Conservation (phyloP, 2,113 vertebrate species). For the Clinocottus analis region DNA sequence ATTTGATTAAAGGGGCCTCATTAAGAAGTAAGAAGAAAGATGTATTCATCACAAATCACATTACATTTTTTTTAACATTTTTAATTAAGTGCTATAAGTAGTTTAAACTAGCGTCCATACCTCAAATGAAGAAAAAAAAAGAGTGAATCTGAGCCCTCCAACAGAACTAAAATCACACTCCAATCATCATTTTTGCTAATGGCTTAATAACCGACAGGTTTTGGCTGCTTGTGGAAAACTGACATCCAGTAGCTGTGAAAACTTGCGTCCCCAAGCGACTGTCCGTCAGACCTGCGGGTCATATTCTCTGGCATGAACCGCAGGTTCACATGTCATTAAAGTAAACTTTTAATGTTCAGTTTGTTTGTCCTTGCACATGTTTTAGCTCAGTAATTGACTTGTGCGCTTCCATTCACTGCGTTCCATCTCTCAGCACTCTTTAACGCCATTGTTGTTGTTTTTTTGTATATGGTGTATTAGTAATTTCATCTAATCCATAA, state of each 20-base stretch:
- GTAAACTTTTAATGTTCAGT: not conserved
- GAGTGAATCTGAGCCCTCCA: not conserved
- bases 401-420: not conserved
- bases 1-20: not conserved
- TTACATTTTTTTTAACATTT: not conserved
- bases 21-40: not conserved
- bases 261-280: not conserved
- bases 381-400: not conserved
- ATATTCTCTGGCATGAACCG: not conserved
- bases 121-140: not conserved
- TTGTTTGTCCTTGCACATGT: not conserved
- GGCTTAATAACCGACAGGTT: not conserved
- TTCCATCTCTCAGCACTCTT: not conserved
- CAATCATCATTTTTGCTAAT: not conserved
- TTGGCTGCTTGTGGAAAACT: not conserved
- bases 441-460: not conserved
- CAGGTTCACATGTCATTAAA: not conserved
- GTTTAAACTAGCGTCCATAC: not conserved
- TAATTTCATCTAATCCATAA: slow-evolving; percentile 4
- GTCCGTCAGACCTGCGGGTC: not conserved
- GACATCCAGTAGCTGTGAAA: not conserved
- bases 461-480: not conserved
- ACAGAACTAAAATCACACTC: not conserved
- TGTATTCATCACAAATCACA: not conserved
- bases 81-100: not conserved